Evolutionary conservation across 2,888 invertebrate genomes (phyloP).

Genomic region (Aelia acuminata): DNA sequence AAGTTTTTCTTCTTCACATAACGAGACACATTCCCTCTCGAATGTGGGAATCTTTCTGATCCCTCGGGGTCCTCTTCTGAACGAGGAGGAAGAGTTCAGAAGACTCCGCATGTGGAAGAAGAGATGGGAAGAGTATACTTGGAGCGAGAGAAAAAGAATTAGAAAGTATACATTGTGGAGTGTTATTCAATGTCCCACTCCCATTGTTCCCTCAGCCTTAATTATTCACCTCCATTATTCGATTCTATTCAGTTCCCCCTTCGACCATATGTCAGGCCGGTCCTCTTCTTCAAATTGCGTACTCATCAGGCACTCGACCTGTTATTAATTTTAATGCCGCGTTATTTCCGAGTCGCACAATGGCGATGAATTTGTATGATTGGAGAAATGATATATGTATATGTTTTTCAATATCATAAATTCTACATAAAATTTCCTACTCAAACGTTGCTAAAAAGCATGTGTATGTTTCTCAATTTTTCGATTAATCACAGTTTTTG

Average conservation of each 20-base stretch:
- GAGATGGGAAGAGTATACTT: not conserved
- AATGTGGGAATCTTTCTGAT: not conserved
- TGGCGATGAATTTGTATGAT: not conserved
- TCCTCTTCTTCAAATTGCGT: slow-evolving; percentile 6
- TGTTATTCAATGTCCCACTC: not conserved
- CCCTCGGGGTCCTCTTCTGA: not conserved
- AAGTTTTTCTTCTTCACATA: not conserved
- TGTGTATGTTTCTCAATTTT: too few relatives aligned
- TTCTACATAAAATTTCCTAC: too few relatives aligned
- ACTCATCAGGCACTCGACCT: not conserved
- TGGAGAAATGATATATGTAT: not conserved
- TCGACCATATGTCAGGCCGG: not conserved
- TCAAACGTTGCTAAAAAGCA: too few relatives aligned
- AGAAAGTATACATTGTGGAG: slow-evolving; percentile 13
- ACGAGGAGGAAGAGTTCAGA: not conserved
- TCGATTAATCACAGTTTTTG: too few relatives aligned
- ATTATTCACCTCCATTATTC: slow-evolving; percentile 16
- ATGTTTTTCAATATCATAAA: too few relatives aligned
- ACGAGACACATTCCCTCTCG: not conserved
- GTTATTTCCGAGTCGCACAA: not conserved
- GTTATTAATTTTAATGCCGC: not conserved
- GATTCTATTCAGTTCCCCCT: not conserved
- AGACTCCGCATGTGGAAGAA: not conserved
- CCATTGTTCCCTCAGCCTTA: not conserved
- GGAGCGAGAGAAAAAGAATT: not conserved